Evolutionary conservation across 2,113 vertebrate genomes (phyloP).

Genomic region (Sceloporus tristichus): DNA sequence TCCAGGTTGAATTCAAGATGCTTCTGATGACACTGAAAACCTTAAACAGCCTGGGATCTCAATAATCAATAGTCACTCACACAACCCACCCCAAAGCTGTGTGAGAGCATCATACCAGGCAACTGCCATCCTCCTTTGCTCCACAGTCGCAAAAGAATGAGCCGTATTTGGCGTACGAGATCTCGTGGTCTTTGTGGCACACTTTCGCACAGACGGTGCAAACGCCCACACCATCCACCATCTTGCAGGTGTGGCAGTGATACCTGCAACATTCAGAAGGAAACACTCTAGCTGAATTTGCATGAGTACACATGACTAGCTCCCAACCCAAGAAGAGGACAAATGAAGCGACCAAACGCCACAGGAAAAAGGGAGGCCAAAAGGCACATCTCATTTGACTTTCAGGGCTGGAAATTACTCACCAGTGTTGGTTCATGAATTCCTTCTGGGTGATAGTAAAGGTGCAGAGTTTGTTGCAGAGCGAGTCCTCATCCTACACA

Average conservation of each 20-base stretch:
- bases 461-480: conserved; percentile 98
- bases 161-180: conserved; percentile 98
- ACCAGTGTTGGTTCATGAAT: conserved; percentile 99
- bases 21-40: too few species aligned
- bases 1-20: too few species aligned
- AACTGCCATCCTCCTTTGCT: conserved; percentile 99
- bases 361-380: not conserved
- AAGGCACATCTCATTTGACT: too few species aligned
- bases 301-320: too few species aligned
- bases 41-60: too few species aligned
- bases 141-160: conserved; percentile 99
- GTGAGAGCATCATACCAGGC: conserved; percentile 84
- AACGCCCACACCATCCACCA: conserved; percentile 98
- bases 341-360: not conserved
- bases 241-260: conserved; percentile 99
- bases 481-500: conserved; percentile 96
- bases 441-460: conserved; percentile 99
- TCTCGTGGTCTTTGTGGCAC: conserved; percentile 99
- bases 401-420: conserved; percentile 64
- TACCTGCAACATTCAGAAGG: conserved; percentile 82
- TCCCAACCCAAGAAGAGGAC: too few species aligned
- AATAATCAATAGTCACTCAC: too few species aligned
- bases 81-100: not conserved
- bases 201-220: conserved; percentile 99
- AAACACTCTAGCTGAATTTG: not conserved